These are phyloP conservation scores for Poecilia wingei DNA, from an alignment of 2,797 vertebrate species.

Conservation along the genomic window DNA sequence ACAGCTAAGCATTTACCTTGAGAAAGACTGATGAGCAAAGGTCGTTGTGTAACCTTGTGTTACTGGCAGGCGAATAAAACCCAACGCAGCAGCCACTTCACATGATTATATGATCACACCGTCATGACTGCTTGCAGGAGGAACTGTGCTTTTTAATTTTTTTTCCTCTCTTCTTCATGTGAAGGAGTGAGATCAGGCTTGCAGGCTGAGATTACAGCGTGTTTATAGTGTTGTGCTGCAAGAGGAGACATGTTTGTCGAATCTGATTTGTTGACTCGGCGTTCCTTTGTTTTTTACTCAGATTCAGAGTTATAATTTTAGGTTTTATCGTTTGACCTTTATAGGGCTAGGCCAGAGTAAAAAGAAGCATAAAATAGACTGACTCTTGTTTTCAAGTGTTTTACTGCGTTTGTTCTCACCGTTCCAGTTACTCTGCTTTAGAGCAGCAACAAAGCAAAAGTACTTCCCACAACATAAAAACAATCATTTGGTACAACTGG, in stretches of 20 bases:
- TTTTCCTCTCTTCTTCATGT: neutral
- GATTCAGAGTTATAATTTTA: neutral
- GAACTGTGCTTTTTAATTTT: neutral
- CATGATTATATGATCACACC: constrained; percentile 53
- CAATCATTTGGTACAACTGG: neutral
- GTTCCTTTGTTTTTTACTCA: neutral
- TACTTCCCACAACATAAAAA: neutral
- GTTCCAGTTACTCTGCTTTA: neutral
- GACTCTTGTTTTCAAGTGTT: neutral
- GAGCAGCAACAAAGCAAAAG: neutral
- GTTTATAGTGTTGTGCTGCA: constrained; percentile 20
- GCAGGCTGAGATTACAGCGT: constrained; percentile 5
- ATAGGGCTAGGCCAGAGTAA: neutral
- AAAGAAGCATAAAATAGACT: neutral
- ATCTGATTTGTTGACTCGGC: neutral
- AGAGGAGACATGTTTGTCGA: constrained; percentile 4
- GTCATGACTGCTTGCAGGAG: constrained; percentile 32
- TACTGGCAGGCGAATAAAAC: neutral
- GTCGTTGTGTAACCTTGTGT: constrained; percentile 23
- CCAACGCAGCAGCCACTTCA: constrained; percentile 26
- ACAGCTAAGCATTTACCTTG: constrained; percentile 2
- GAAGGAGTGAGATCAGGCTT: constrained; percentile 20
- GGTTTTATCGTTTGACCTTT: neutral
- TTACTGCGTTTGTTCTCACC: neutral
- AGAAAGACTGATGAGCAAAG: constrained; percentile 43